Base-by-base conservation (phyloP, 1,140 invertebrate species). In the Dermatophagoides farinae region DNA sequence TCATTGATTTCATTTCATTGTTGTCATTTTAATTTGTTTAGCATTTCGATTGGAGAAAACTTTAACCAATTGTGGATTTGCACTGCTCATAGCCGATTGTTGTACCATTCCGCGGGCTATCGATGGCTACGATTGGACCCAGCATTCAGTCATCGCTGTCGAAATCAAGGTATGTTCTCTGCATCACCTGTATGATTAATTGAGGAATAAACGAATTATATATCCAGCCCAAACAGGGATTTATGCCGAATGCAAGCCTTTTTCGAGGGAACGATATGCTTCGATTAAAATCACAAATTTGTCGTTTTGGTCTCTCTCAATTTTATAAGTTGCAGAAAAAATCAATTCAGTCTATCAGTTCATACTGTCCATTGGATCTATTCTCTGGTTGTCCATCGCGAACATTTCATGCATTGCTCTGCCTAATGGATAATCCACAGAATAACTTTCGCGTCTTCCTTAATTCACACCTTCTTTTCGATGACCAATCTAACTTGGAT, bases 351-450 rank as follows among this genome's bases (percentile, higher is more conserved):
- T 40, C 57, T 1, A 61, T 66, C 5, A 67, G 66, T 54, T 23
- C 62, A 14, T 68, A 68, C 53, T 68, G 67, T 60, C 67, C 67
- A n/a, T 51, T 68, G 4, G 66, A 68, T 61, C 57, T 68, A 18
- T 68, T 69, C 41, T 64, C 61, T 31, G 67, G 67, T 12, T 62
- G 63, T 46, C 61, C 46, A 14, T 16, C n/a, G 12, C 53, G 67
- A 0, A 60, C 62, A 44, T 53, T 64, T 39, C 39, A 47, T 39
- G 66, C 67, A 40, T 22, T 68, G 0, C 51, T 47, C 9, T 57
- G 59, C 49, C 53, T 68, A 1, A 51, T 67, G 11, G 31, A 64
- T 22, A 64, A 55, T 43, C 66, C 67, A 1, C 67, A 68, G 46
- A 68, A 68, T 49, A 67, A 68, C 54, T 66, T 68, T 31, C 62